Evolutionary conservation across 2,797 vertebrate genomes (phyloP).

Genomic region (Remorina albescens): DNA sequence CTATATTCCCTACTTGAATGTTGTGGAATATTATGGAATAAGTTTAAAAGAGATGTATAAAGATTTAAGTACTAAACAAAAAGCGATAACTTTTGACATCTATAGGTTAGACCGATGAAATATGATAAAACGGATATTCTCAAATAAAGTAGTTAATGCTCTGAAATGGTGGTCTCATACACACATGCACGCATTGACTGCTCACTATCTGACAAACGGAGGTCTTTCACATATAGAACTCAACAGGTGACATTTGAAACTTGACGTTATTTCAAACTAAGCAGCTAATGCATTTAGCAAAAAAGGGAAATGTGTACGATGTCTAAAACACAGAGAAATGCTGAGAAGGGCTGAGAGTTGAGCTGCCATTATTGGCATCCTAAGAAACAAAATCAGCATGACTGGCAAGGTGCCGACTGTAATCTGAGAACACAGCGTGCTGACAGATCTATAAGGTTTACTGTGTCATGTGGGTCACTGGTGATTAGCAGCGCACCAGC

Average conservation of each 20-base stretch:
- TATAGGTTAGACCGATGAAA: too few relatives aligned
- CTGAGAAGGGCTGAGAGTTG: background rate
- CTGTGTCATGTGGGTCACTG: conserved; percentile 64
- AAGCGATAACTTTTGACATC: too few relatives aligned
- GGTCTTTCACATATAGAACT: conserved; percentile 26
- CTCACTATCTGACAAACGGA: conserved; percentile 1
- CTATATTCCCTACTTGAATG: too few relatives aligned
- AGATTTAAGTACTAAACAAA: too few relatives aligned
- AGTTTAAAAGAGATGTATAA: too few relatives aligned
- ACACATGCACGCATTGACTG: background rate
- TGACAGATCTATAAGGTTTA: conserved; percentile 72
- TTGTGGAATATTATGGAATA: too few relatives aligned
- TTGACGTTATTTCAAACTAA: conserved; percentile 16
- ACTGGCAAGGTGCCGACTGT: conserved; percentile 28
- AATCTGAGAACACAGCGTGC: conserved; percentile 51
- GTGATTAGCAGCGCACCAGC: conserved; percentile 65
- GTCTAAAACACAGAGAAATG: background rate
- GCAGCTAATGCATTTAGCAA: background rate
- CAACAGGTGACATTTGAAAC: conserved; percentile 43
- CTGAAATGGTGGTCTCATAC: background rate
- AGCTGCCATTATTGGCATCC: conserved; percentile 16
- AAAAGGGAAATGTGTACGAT: background rate
- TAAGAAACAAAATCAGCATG: conserved; percentile 40
- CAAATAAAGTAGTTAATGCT: too few relatives aligned
- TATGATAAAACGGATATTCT: too few relatives aligned